Conservation (phyloP, 2,888 invertebrate genomes). For the Sphaeridia pumilis region DNA sequence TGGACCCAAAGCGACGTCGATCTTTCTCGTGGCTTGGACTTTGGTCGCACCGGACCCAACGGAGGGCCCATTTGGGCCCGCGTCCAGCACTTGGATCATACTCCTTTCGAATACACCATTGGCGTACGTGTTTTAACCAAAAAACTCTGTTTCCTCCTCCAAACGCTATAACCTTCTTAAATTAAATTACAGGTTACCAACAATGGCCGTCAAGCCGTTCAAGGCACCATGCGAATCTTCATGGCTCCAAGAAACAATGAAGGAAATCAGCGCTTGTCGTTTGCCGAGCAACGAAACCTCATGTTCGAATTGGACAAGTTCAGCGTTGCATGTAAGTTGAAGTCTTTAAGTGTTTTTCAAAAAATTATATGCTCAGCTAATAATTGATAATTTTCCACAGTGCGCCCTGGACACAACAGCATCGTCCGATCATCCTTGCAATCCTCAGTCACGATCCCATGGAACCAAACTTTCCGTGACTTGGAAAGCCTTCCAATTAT, state of each 20-base stretch:
- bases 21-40: slow-evolving; percentile 67
- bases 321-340: slow-evolving; percentile 48
- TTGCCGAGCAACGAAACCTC: slow-evolving; percentile 51
- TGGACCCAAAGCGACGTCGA: slow-evolving; percentile 72
- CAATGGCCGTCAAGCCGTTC: slow-evolving; percentile 40
- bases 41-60: slow-evolving; percentile 38
- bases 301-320: slow-evolving; percentile 67
- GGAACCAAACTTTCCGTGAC: slow-evolving; percentile 62
- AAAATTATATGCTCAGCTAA: not conserved
- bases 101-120: slow-evolving; percentile 37
- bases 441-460: slow-evolving; percentile 71
- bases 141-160: not conserved
- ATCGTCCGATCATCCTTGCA: slow-evolving; percentile 54
- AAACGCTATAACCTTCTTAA: not conserved
- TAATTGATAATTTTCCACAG: slow-evolving; percentile 40
- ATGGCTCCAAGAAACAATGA: slow-evolving; percentile 55
- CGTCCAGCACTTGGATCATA: slow-evolving; percentile 37
- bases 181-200: slow-evolving; percentile 37
- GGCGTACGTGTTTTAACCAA: slow-evolving; percentile 18
- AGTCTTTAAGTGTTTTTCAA: not conserved
- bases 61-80: slow-evolving; percentile 35
- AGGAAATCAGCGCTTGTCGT: slow-evolving; percentile 50
- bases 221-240: slow-evolving; percentile 59
- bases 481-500: slow-evolving; percentile 13
- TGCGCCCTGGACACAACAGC: slow-evolving; percentile 48